Evolutionary conservation across 2,797 vertebrate species (phyloP).

Genomic region (Crenichthys baileyi): DNA sequence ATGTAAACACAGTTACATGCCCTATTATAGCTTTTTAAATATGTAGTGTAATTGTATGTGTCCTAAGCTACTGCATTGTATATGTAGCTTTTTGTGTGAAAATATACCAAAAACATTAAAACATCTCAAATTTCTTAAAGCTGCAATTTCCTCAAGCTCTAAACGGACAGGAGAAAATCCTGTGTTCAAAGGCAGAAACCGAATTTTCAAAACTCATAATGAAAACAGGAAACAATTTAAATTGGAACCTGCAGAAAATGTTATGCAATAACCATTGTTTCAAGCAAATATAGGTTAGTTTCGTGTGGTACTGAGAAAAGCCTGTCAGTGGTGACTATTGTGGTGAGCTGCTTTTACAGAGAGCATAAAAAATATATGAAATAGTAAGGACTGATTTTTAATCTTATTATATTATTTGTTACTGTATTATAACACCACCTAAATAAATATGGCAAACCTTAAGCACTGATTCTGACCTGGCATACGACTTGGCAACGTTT

Average conservation of each 20-base stretch:
- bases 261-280: neutral
- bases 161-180: neutral
- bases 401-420: neutral
- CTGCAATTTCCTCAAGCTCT: too few species aligned
- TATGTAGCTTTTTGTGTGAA: neutral
- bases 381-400: neutral
- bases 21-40: too few species aligned
- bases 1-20: too few species aligned
- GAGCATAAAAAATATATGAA: neutral
- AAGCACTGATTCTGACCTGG: conserved; percentile 1
- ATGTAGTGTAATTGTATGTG: too few species aligned
- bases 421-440: conserved; percentile 3
- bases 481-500: conserved; percentile 1
- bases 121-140: neutral
- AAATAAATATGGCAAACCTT: conserved; percentile 15
- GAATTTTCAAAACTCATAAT: neutral
- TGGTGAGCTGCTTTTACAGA: neutral
- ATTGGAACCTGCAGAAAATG: neutral
- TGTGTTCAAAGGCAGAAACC: neutral
- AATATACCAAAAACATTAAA: too few species aligned
- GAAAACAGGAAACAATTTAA: neutral
- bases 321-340: neutral
- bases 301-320: neutral
- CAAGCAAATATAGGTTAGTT: neutral
- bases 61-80: neutral